Percentiles rank a stretch among this genome's conserved stretches.
phyloP scores from a whole-genome alignment of 2,797 vertebrate genomes.

The Mus caroli region DNA sequence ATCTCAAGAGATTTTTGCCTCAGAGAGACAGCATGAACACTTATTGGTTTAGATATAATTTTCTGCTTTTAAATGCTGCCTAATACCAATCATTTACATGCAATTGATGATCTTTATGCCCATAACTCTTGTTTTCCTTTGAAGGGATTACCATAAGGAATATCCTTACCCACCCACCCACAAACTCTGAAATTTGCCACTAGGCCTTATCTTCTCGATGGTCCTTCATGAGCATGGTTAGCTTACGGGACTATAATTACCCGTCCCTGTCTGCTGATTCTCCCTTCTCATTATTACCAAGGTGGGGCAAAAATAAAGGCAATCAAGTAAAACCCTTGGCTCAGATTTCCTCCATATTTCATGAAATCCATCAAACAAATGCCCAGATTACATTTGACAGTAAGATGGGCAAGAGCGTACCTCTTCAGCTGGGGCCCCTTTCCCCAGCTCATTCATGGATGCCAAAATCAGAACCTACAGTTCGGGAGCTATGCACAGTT shows the following conservation, averaged over 20 bases:
- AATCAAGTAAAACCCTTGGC: slow-evolving; percentile 78
- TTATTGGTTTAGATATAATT: neutral
- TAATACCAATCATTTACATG: neutral
- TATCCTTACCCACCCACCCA: neutral
- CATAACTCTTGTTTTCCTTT: neutral
- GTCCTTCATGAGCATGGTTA: slow-evolving; percentile 16
- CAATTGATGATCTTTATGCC: neutral
- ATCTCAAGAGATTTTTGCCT: neutral
- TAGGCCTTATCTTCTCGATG: neutral
- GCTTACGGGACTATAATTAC: slow-evolving; percentile 15
- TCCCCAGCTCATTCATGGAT: slow-evolving; percentile 83
- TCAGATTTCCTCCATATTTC: slow-evolving; percentile 83
- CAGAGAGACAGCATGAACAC: slow-evolving; percentile 24
- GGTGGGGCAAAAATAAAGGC: slow-evolving; percentile 69
- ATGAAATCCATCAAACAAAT: slow-evolving; percentile 82
- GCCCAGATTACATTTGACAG: slow-evolving; percentile 84
- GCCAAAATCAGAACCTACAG: slow-evolving; percentile 85
- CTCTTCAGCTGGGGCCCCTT: slow-evolving; percentile 85
- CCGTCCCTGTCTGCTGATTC: slow-evolving; percentile 59
- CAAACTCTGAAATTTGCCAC: neutral
- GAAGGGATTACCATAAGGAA: neutral
- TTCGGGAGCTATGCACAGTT: slow-evolving; percentile 81
- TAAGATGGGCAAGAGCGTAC: slow-evolving; percentile 80
- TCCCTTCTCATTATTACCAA: slow-evolving; percentile 61
- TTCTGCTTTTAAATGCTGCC: slow-evolving; percentile 13